Evolutionary conservation across 2,113 vertebrate species (phyloP).

Genomic region (Drymodes brunneopygia): DNA sequence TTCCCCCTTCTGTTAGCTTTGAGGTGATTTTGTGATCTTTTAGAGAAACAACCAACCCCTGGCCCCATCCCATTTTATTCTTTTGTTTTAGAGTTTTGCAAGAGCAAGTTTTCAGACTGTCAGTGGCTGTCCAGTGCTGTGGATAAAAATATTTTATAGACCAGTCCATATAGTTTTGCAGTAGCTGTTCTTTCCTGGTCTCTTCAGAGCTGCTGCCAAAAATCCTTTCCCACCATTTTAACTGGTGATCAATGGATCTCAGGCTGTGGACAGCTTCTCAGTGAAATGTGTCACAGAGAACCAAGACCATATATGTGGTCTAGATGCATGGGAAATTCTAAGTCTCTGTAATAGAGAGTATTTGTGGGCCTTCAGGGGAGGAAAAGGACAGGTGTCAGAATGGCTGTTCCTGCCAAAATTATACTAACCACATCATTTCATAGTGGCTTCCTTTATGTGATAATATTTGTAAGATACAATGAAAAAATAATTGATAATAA

Average conservation of each 20-base stretch:
- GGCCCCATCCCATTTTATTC: not conserved
- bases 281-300: not conserved
- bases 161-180: not conserved
- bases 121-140: not conserved
- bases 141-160: not conserved
- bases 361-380: not conserved
- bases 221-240: not conserved
- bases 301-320: not conserved
- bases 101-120: not conserved
- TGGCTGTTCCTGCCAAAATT: not conserved
- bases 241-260: not conserved
- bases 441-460: not conserved
- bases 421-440: not conserved
- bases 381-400: not conserved
- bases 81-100: not conserved
- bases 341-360: not conserved
- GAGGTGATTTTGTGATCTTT: not conserved
- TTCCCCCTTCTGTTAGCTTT: not conserved
- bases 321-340: not conserved
- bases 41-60: not conserved
- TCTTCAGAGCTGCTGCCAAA: not conserved
- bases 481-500: not conserved
- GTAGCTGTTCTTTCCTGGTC: not conserved
- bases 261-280: not conserved
- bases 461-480: fast-evolving